Conservation (phyloP, 2,888 invertebrate species). For the Diplazon laetatorius region DNA sequence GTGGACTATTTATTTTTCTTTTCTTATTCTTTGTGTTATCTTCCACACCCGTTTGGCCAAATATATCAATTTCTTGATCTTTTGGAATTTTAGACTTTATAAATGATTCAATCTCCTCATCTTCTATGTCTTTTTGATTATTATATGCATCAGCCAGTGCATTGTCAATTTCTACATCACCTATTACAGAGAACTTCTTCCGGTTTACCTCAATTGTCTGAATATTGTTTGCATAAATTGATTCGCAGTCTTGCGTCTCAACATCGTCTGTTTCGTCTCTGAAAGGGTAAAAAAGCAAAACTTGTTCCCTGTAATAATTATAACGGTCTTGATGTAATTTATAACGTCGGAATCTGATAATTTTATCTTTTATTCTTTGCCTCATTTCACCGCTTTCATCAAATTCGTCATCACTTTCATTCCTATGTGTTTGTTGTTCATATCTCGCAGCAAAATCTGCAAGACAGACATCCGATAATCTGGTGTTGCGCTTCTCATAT, state of each 20-base stretch:
- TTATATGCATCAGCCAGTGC: slow-evolving; percentile 24
- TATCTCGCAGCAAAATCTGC: slow-evolving; percentile 38
- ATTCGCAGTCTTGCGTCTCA: slow-evolving; percentile 41
- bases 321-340: slow-evolving; percentile 25
- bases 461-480: slow-evolving; percentile 32
- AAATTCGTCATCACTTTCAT: slow-evolving; percentile 26
- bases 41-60: slow-evolving; percentile 36
- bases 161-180: slow-evolving; percentile 42
- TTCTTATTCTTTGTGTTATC: background rate
- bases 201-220: slow-evolving; percentile 43
- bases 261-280: slow-evolving; percentile 52
- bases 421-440: slow-evolving; percentile 2
- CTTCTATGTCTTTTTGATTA: slow-evolving; percentile 34
- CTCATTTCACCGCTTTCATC: background rate
- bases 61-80: slow-evolving; percentile 54
- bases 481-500: slow-evolving; percentile 4
- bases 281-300: slow-evolving; percentile 53
- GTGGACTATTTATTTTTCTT: slow-evolving; percentile 10
- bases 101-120: slow-evolving; percentile 39
- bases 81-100: slow-evolving; percentile 31
- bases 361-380: slow-evolving; percentile 18
- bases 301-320: slow-evolving; percentile 49
- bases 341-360: slow-evolving; percentile 33
- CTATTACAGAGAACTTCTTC: slow-evolving; percentile 28
- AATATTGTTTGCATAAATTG: slow-evolving; percentile 41